Base-by-base conservation (phyloP, 2,113 vertebrate genomes). In the Dicerorhinus sumatrensis region DNA sequence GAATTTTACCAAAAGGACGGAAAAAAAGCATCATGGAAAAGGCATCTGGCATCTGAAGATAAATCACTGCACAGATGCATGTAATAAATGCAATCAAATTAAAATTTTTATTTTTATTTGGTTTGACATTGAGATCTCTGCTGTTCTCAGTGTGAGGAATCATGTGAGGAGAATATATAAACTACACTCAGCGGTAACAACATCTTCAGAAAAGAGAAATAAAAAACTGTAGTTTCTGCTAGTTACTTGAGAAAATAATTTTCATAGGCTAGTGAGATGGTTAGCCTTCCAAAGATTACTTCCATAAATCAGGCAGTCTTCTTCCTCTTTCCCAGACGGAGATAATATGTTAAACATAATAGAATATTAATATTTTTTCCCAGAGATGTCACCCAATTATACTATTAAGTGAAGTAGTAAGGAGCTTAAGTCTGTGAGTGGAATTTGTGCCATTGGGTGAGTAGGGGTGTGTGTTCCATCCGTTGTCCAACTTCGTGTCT, bases 61-160 rank as follows among this genome's bases (percentile, higher is more conserved):
- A 76, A 75, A 83, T 36, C 12, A 39, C 18, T 56, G 48, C 42
- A 92, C 25, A 87, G 31, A 60, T 91, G 58, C 67, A 75, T 16
- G 3, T 63, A 92, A 90, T 69, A 96, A 92, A 90, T 80, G 25
- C 33, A 87, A 73, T 82, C 11, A 95, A 65, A 82, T 84, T 73
- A 89, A 76, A 51, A 0, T 39, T 67, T 69, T 89, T 90, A 81
- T 46, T 48, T 82, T 72, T 77, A 48, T 83, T 87, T 84, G 63
- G 62, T 39, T 92, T 92, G 84, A 94, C 56, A 69, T 86, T 92
- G 72, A 51, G 17, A 80, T 76, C 33, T 51, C n/a, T 80, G 21
- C 33, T 73, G 5, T 86, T 89, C 54, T 81, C 36, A 56, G 14
- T 54, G 46, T 75, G 93, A 93, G 11, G 6, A 83, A 88, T 73